phyloP scores from a whole-genome alignment of 1,140 invertebrate species.

The Sarcophaga peregrina region DNA sequence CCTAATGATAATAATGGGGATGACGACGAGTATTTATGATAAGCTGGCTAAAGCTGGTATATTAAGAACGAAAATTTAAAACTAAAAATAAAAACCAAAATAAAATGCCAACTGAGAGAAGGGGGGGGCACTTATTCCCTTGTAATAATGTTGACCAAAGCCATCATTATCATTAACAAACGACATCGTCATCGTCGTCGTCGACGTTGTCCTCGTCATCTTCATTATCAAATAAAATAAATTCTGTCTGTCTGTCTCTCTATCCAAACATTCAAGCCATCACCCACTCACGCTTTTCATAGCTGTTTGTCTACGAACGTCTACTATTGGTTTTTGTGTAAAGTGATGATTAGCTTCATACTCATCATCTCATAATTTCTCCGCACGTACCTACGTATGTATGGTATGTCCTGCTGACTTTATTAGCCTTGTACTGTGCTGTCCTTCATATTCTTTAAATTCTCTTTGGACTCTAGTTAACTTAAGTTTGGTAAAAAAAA shows the following conservation, averaged over 20 bases:
- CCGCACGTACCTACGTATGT: background rate
- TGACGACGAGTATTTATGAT: conserved; percentile 9
- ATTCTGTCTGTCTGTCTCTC: too few species aligned
- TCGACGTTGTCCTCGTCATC: too few species aligned
- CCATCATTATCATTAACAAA: background rate
- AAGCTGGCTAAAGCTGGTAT: background rate
- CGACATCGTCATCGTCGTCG: too few species aligned
- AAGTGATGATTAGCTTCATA: conserved; percentile 28
- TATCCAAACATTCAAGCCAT: too few species aligned
- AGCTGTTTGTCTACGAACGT: background rate
- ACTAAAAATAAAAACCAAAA: background rate
- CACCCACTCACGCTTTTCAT: background rate
- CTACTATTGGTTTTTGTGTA: conserved; percentile 11
- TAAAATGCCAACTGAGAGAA: background rate
- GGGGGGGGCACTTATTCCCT: conserved; percentile 14
- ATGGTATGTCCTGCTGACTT: conserved; percentile 32
- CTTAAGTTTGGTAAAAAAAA: too few species aligned
- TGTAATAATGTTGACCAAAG: conserved; percentile 38
- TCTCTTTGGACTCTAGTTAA: background rate
- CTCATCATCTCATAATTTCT: too few species aligned
- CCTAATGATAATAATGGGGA: background rate
- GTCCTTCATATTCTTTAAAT: background rate
- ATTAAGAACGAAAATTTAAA: background rate
- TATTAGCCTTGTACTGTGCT: conserved; percentile 27
- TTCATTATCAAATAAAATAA: background rate